Conservation (phyloP, 1,140 invertebrate species). For the Ephestia elutella region DNA sequence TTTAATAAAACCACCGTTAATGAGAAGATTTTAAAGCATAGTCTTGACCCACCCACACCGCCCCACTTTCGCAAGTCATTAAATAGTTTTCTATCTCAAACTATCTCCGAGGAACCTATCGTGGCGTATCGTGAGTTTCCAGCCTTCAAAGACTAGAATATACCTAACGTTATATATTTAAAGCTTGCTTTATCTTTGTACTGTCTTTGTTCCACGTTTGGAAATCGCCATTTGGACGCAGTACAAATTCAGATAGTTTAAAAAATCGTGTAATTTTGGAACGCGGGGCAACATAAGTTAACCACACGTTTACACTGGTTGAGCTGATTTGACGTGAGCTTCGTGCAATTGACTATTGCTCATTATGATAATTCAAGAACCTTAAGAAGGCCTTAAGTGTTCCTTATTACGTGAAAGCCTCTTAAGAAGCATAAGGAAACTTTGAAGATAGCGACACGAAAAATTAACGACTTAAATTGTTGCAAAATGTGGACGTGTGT, state of each 20-base stretch:
- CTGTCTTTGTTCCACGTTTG: slow-evolving; percentile 22
- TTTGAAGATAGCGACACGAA: slow-evolving; percentile 30
- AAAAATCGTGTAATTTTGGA: slow-evolving; percentile 51
- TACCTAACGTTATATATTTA: too few relatives aligned
- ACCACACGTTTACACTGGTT: slow-evolving; percentile 47
- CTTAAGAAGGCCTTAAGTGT: slow-evolving; percentile 19
- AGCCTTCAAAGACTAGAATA: too few relatives aligned
- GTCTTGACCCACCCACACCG: too few relatives aligned
- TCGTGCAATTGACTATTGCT: slow-evolving; percentile 64
- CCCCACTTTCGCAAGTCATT: too few relatives aligned
- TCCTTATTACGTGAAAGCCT: slow-evolving; percentile 16
- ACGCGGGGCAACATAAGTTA: slow-evolving; percentile 40
- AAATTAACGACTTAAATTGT: slow-evolving; percentile 24
- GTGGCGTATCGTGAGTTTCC: too few relatives aligned
- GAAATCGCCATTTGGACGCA: slow-evolving; percentile 56
- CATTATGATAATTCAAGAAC: slow-evolving; percentile 49
- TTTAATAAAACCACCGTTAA: too few relatives aligned
- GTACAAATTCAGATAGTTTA: slow-evolving; percentile 34
- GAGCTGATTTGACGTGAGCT: slow-evolving; percentile 53
- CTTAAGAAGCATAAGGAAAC: slow-evolving; percentile 20
- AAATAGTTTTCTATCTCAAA: too few relatives aligned
- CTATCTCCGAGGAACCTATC: too few relatives aligned
- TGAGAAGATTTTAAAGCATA: too few relatives aligned
- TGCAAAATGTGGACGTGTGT: neutral
- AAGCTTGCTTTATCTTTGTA: neutral